Evolutionary conservation across 2,797 vertebrate species (phyloP), one percentile per base, ranked within the genome.

Genomic region (Falco concolor): DNA sequence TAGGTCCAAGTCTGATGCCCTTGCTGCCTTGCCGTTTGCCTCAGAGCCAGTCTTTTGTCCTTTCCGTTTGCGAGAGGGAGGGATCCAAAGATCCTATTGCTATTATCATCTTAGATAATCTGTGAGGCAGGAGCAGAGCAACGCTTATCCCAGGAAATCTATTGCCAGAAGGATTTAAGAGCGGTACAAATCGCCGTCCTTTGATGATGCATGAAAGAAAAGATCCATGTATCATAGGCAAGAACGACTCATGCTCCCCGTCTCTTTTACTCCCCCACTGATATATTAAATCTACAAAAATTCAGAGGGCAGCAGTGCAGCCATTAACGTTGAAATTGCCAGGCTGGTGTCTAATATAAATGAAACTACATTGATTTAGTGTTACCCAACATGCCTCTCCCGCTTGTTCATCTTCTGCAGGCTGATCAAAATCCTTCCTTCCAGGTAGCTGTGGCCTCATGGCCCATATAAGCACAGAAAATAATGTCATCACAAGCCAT

Each of bases 301-400:
- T 60, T 96, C 89, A 3, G 52, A 94, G 95, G 93, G 93, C 89
- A 73, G 84, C 65, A 63, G 89, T 27, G 80, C 86, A 85, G 45
- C 89, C 74, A 53, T 85, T 53, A 94, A 76, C 32, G 96, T 80
- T 73, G 67, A 77, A 94, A 49, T 53, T 79, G 78, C 84, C 75
- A 49, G 90, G 38, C 80, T 92, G 90, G 54, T 54, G 96, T 78
- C 95, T 95, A 92, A 96, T 95, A 96, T 80, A 95, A 97, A 96
- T 95, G 94, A 96, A 75, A 64, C 85, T 34, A 16, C 89, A 38
- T 61, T 70, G 95, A 96, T 95, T 97, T 80, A 93, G 89, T 72
- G 96, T 86, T 95, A 79, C 89, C 85, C 96, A 83, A 63, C 75
- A 61, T 36, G 93, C 89, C 69, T 94, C 77, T 90, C 86, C 25